Conservation (phyloP, 2,797 vertebrate genomes). For the Poeciliopsis presidionis region DNA sequence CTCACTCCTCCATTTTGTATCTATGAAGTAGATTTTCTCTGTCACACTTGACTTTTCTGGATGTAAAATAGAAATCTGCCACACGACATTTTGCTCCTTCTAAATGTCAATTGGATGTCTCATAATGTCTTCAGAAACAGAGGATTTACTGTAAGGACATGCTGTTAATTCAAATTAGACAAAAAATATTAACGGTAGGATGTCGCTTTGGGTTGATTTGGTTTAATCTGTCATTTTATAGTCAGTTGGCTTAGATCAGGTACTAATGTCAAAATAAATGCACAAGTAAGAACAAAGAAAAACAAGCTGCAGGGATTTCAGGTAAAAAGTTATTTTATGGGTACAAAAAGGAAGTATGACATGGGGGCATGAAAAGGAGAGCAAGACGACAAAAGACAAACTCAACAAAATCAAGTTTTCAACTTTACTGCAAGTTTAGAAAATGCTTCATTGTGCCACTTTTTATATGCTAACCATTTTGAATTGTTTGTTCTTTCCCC, state of each 20-base stretch:
- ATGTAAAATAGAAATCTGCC: background rate
- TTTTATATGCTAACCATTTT: background rate
- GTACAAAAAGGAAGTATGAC: background rate
- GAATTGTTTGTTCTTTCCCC: constrained; percentile 10
- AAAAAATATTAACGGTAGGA: background rate
- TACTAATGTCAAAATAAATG: background rate
- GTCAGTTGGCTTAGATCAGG: background rate
- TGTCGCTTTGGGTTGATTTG: background rate
- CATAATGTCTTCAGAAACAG: background rate
- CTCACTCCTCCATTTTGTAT: background rate
- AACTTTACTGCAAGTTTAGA: background rate
- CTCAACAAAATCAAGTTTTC: background rate
- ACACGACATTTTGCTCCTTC: background rate
- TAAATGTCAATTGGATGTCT: background rate
- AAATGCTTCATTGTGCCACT: background rate
- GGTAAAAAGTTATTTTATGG: background rate
- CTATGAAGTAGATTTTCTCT: background rate
- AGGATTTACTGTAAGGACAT: background rate
- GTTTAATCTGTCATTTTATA: background rate
- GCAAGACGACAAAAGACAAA: background rate
- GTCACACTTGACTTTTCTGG: background rate
- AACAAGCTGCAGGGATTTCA: background rate
- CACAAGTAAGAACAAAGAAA: background rate
- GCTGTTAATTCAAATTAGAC: background rate
- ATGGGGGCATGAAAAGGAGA: background rate